Conservation (phyloP, 2,888 invertebrate species). For the Coelinius sp. region DNA sequence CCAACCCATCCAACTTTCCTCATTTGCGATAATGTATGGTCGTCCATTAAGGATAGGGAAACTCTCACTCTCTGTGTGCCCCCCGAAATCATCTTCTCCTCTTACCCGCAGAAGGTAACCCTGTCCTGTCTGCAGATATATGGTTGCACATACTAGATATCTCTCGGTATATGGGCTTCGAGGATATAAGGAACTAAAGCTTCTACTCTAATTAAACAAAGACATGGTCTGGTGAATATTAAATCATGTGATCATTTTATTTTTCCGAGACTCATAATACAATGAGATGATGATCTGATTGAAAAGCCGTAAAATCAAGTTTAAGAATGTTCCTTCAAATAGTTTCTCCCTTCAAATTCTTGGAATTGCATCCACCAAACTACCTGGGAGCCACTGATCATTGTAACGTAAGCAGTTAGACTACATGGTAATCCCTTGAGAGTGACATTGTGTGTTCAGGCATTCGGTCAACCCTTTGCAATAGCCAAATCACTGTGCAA, state of each 20-base stretch:
- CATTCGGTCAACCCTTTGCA: slow-evolving; percentile 16
- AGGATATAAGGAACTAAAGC: slow-evolving; percentile 11
- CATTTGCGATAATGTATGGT: slow-evolving; percentile 68
- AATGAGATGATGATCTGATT: background rate
- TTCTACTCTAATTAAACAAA: slow-evolving; percentile 22
- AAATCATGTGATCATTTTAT: background rate
- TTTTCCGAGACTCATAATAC: background rate
- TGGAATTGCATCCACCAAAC: background rate
- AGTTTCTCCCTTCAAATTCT: too few relatives aligned
- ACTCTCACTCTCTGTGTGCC: slow-evolving; percentile 31
- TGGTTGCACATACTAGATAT: slow-evolving; percentile 19
- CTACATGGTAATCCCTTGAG: slow-evolving; percentile 13
- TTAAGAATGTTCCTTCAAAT: background rate
- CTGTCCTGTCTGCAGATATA: slow-evolving; percentile 22
- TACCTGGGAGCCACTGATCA: background rate
- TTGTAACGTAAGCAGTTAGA: background rate
- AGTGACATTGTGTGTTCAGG: slow-evolving; percentile 7
- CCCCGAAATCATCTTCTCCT: background rate
- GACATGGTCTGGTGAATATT: slow-evolving; percentile 7
- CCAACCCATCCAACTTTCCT: slow-evolving; percentile 60
- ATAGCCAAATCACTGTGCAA: slow-evolving; percentile 23
- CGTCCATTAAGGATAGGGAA: slow-evolving; percentile 63
- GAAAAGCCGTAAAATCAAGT: too few relatives aligned
- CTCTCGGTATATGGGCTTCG: slow-evolving; percentile 18
- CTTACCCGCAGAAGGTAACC: slow-evolving; percentile 26